phyloP scores from a whole-genome alignment of 2,797 vertebrate genomes.

The Phrynocephalus guinanensis region DNA sequence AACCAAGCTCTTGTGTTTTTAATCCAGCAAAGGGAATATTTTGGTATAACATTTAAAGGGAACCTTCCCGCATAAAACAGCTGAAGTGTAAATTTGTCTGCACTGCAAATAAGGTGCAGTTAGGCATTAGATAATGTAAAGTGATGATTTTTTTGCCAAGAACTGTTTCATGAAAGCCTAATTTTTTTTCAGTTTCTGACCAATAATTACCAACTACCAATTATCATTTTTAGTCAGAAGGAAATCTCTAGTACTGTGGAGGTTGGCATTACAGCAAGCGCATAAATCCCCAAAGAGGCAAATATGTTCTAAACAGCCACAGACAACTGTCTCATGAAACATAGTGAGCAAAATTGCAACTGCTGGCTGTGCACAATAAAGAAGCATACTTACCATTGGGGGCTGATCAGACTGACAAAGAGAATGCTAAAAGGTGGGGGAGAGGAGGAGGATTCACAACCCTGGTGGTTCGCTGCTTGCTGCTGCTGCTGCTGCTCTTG shows the following conservation, averaged over 20 bases:
- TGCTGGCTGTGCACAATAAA: slow-evolving; percentile 81
- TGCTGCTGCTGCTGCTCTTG: slow-evolving; percentile 51
- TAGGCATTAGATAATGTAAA: slow-evolving; percentile 78
- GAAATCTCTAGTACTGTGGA: slow-evolving; percentile 83
- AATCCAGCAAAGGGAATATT: slow-evolving; percentile 56
- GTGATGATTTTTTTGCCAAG: slow-evolving; percentile 80
- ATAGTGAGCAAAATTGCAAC: slow-evolving; percentile 80
- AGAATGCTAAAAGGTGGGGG: slow-evolving; percentile 74
- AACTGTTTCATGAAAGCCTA: slow-evolving; percentile 82
- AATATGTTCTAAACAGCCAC: slow-evolving; percentile 85
- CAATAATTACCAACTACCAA: slow-evolving; percentile 86
- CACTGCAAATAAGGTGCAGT: slow-evolving; percentile 72
- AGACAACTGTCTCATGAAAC: slow-evolving; percentile 86
- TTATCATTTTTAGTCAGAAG: slow-evolving; percentile 86
- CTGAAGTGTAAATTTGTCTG: slow-evolving; percentile 74
- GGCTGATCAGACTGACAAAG: slow-evolving; percentile 80
- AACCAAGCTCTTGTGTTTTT: slow-evolving; percentile 56
- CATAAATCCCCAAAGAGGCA: slow-evolving; percentile 84
- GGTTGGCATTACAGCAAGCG: slow-evolving; percentile 81
- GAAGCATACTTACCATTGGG: slow-evolving; percentile 76
- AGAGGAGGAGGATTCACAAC: slow-evolving; percentile 67
- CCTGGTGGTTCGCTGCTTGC: slow-evolving; percentile 69
- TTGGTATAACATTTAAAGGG: slow-evolving; percentile 40
- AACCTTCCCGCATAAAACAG: slow-evolving; percentile 72
- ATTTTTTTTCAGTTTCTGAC: slow-evolving; percentile 87